A percentile compares a stretch with the other conserved stretches of the same genome.
Conservation (phyloP, 2,113 vertebrate species). For the Neodontobutis hainanensis region DNA sequence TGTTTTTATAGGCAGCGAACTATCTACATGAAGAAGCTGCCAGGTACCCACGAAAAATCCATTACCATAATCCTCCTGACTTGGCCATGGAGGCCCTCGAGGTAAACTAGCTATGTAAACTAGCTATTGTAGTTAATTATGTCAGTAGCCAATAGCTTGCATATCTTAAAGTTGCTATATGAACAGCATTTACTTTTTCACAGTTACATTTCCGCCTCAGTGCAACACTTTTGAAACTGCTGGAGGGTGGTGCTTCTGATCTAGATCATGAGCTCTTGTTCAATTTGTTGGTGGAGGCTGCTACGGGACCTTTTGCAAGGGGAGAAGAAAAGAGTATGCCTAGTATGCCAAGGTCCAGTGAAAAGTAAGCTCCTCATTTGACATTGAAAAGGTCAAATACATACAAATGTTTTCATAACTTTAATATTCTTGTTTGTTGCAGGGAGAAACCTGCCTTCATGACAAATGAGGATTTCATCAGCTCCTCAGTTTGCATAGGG, state of each 20-base stretch:
- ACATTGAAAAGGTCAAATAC: neutral
- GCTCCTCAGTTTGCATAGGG: conserved; percentile 84
- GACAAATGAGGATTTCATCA: conserved; percentile 92
- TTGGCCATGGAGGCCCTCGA: conserved; percentile 97
- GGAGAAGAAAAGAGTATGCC: conserved; percentile 97
- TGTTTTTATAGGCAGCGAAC: conserved; percentile 81
- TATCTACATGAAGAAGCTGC: conserved; percentile 96
- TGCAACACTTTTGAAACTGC: conserved; percentile 94
- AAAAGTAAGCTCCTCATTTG: conserved; percentile 85
- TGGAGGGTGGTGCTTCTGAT: conserved; percentile 79
- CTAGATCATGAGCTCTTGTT: conserved; percentile 88
- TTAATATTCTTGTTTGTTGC: conserved; percentile 22
- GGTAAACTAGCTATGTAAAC: conserved; percentile 75
- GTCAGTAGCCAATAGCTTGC: neutral
- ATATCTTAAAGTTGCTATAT: neutral
- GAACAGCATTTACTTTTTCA: neutral
- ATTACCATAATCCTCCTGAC: conserved; percentile 97
- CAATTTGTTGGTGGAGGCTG: conserved; percentile 89
- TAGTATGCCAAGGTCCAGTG: conserved; percentile 86
- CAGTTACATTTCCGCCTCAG: conserved; percentile 94
- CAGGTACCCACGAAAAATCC: conserved; percentile 96
- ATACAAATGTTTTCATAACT: neutral
- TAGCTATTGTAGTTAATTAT: conserved; percentile 4
- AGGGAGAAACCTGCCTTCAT: conserved; percentile 91
- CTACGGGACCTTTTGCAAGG: conserved; percentile 91